Conservation (phyloP, 2,888 invertebrate genomes). For the Xestia sexstrigata region DNA sequence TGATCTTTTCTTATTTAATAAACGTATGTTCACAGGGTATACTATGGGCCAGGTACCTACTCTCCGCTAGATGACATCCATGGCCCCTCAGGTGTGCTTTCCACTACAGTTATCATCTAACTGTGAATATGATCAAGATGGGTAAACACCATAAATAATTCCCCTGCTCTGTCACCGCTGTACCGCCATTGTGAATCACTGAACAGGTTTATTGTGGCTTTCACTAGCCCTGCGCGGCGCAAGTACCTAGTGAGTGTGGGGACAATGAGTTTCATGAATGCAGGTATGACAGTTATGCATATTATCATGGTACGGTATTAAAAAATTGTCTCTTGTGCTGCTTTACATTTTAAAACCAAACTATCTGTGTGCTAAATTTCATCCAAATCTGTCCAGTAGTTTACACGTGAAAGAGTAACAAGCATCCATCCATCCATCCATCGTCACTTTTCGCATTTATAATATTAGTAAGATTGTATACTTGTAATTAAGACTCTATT, state of each 20-base stretch:
- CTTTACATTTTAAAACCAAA: not conserved
- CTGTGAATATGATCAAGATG: constrained; percentile 34
- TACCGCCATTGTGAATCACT: constrained; percentile 33
- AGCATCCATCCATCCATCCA: too few species aligned
- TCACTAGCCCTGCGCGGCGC: constrained; percentile 24
- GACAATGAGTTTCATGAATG: not conserved
- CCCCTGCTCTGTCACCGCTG: constrained; percentile 2
- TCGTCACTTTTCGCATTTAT: too few species aligned
- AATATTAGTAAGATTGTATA: too few species aligned
- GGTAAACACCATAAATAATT: constrained; percentile 39
- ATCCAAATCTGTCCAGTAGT: too few species aligned
- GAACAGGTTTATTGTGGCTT: constrained; percentile 35
- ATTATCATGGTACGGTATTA: not conserved
- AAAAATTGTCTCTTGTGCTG: not conserved
- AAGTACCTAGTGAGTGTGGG: constrained; percentile 1
- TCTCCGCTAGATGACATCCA: not conserved
- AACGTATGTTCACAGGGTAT: not conserved
- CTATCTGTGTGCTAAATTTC: too few species aligned
- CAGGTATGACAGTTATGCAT: not conserved
- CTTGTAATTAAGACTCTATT: not conserved
- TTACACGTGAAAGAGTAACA: too few species aligned
- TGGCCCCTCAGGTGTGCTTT: not conserved
- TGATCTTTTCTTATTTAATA: not conserved
- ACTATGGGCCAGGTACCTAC: not conserved
- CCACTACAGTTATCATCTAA: constrained; percentile 26